Evolutionary conservation across 92 coral and sea anemone genomes (phyloP), one percentile per base, ranked within the genome.

Genomic region (Parazoanthus atlanticus): DNA sequence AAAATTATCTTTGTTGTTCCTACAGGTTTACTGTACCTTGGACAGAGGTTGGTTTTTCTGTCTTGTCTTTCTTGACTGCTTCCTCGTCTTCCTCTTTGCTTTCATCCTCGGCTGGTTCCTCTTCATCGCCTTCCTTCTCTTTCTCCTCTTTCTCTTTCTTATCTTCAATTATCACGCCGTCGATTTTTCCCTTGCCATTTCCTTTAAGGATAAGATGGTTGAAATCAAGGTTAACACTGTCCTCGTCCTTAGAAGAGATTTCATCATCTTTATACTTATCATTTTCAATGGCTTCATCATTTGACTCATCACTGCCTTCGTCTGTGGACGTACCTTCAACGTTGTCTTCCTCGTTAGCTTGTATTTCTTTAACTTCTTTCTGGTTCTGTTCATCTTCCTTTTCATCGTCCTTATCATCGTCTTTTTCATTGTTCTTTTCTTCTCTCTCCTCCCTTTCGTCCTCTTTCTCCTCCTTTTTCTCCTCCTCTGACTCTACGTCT

Each of bases 201-300:
- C 94, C 94, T 69, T 90, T 92, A 79, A 92, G 91, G 69, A 92
- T 91, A 54, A 92, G 87, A 34, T 92, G 90, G 38, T 93, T 93
- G 19, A 93, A 88, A 81, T 93, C 93, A 72, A 93, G 93, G 79
- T 93, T 88, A 49, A 88, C 85, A 77, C 54, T 88, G 84, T 88
- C 93, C 21, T 91, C 92, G 23, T 76, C 89, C 28, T 67, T 84
- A 65, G 86, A 83, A 33, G 86, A 85, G 2, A 86, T 66, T 33
- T 84, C 89, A 69, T 86, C 40, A 26, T 91, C 91, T 43, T 78
- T 78, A 38, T 66, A 80, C 25, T 91, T 89, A 31, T 76, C 86
- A 56, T 78, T 90, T 54, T 86, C 89, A 58, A 64, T 92, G 61
- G 86, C 89, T 79, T 93, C 95, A 49, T 88, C 89, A 56, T 74